Percentiles rank a stretch among this genome's conserved stretches.
These are phyloP conservation scores for Acanthosepion lycidas DNA, from an alignment of 2,888 invertebrate genomes.

Conservation along the genomic window DNA sequence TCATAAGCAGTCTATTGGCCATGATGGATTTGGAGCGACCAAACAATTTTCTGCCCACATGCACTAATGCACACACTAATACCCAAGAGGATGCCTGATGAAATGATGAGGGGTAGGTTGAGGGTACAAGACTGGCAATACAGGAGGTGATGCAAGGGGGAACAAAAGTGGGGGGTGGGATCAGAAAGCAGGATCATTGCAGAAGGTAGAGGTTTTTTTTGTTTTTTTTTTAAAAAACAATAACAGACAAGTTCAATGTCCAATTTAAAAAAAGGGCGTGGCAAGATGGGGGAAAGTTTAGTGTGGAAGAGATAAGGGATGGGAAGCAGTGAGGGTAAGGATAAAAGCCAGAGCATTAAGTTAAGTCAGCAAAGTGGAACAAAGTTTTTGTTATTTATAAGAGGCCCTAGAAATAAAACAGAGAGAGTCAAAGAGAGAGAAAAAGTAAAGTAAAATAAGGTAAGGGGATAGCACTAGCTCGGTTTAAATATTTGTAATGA, in stretches of 20 bases:
- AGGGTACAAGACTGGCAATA: not conserved
- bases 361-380: slow-evolving; percentile 1
- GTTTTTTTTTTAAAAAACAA: not conserved
- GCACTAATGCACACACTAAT: not conserved
- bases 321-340: too few relatives aligned
- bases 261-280: not conserved
- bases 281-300: not conserved
- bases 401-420: too few relatives aligned
- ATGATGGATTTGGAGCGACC: slow-evolving; percentile 33
- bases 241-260: not conserved
- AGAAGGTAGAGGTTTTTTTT: not conserved
- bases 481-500: not conserved
- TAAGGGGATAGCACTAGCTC: not conserved
- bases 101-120: not conserved
- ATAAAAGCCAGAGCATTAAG: slow-evolving; percentile 11
- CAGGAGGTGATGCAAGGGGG: not conserved
- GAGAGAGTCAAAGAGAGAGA: not conserved
- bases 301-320: not conserved
- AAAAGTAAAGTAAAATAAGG: not conserved
- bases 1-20: not conserved
- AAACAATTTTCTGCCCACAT: slow-evolving; percentile 33
- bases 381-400: not conserved
- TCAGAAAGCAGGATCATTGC: not conserved
- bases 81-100: not conserved
- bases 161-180: not conserved